Conservation (phyloP, 2,888 invertebrate genomes). For the Rotaria sp. region DNA sequence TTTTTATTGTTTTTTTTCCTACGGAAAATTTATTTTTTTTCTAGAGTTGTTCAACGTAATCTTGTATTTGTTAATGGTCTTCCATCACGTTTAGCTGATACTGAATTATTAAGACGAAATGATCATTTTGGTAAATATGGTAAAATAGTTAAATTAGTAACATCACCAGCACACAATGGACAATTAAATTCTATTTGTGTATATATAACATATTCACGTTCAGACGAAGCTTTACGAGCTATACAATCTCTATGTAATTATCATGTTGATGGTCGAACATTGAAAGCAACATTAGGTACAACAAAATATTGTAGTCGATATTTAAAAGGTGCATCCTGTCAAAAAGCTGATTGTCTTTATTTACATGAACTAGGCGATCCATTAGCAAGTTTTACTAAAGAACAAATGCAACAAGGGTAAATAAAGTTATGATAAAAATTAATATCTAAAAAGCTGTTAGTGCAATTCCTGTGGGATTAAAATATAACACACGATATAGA, state of each 20-base stretch:
- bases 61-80: constrained; percentile 97
- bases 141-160: constrained; percentile 98
- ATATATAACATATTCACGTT: constrained; percentile 83
- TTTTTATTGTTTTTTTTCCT: neutral
- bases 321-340: constrained; percentile 93
- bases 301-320: constrained; percentile 99
- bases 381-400: constrained; percentile 86
- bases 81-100: constrained; percentile 84
- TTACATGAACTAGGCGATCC: constrained; percentile 91
- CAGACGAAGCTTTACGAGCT: constrained; percentile 87
- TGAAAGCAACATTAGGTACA: constrained; percentile 95
- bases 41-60: constrained; percentile 85
- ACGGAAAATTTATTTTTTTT: neutral
- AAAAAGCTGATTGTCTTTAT: constrained; percentile 98
- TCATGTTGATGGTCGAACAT: constrained; percentile 82
- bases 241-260: constrained; percentile 95
- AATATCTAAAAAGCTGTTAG: too few species aligned
- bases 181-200: constrained; percentile 64
- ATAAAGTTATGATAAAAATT: neutral
- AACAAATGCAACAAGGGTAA: constrained; percentile 90
- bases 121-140: constrained; percentile 99
- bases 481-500: too few species aligned
- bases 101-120: constrained; percentile 84
- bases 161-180: constrained; percentile 64
- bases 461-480: too few species aligned